phyloP scores from a whole-genome alignment of 2,113 vertebrate genomes.

The Hipposideros armiger region DNA sequence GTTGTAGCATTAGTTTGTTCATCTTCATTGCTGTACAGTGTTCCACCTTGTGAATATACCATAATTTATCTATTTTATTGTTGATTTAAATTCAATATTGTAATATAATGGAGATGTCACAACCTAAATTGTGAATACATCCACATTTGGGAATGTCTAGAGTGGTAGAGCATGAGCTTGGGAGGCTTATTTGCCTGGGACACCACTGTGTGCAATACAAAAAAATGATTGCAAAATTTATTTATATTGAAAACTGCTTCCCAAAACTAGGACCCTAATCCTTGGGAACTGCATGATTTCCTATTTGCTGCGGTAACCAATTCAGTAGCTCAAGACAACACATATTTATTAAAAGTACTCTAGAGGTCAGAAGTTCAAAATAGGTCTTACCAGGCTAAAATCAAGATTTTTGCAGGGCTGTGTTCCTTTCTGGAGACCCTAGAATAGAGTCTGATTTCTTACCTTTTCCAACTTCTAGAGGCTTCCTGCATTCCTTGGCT shows the following conservation, averaged over 20 bases:
- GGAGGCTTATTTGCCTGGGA: neutral
- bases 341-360: neutral
- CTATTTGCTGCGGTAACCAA: neutral
- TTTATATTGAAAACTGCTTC: neutral
- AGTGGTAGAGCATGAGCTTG: neutral
- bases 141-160: neutral
- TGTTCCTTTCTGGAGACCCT: neutral
- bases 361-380: neutral
- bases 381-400: neutral
- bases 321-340: neutral
- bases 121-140: neutral
- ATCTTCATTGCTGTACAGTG: neutral
- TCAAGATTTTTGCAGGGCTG: neutral
- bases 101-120: neutral
- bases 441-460: neutral
- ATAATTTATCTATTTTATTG: neutral
- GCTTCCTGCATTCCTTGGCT: neutral
- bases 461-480: neutral
- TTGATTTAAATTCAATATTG: neutral
- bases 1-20: neutral
- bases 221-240: neutral
- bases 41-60: too few relatives aligned
- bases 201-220: neutral
- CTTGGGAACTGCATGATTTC: neutral
- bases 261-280: neutral